Base-by-base conservation (phyloP, 2,888 invertebrate genomes). In the Lasioglossum figueresi region DNA sequence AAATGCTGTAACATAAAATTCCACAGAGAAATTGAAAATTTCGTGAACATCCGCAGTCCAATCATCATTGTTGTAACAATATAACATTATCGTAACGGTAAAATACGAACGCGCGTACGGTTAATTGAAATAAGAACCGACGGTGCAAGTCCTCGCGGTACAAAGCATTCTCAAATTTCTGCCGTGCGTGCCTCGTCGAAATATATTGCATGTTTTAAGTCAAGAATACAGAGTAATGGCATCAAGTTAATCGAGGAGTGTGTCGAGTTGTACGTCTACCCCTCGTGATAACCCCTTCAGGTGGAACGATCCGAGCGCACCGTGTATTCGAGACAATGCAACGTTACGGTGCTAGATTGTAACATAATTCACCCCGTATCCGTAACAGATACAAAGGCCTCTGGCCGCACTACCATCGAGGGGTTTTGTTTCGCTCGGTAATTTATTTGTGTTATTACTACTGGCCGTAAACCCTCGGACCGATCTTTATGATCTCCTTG, bases 301-400 rank as follows among this genome's bases (percentile, higher is more conserved):
- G 37, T n/a, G 77, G 27, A 52, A 40, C n/a, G 43, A 70, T 77
- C n/a, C 48, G 19, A 77, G 37, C 48, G 23, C 19, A 48, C 48
- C 6, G 52, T 52, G 48, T 19, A 77, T 37, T 40, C 70, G 48
- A 77, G 52, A 77, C 52, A 77, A 77, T 70, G 19, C 27, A 37
- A 27, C 27, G 27, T 48, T 77, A 23, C 40, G 63, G 34, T 31
- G 19, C 23, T 63, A 66, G 19, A 23, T 66, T 63, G 43, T 16
- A 23, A 63, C 63, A 76, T 76, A 66, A 76, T 63, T 76, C 45
- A 66, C 63, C 43, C 40, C n/a, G 31, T 31, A 66, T 66, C 76
- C 45, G 63, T 76, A 63, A 76, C 76, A n/a, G 63, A 34, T 76
- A 43, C 76, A 76, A 76, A 45, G 10, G 2, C 27, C 12, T 52